phyloP scores from a whole-genome alignment of 2,113 vertebrate genomes.

The Zosterops lateralis region DNA sequence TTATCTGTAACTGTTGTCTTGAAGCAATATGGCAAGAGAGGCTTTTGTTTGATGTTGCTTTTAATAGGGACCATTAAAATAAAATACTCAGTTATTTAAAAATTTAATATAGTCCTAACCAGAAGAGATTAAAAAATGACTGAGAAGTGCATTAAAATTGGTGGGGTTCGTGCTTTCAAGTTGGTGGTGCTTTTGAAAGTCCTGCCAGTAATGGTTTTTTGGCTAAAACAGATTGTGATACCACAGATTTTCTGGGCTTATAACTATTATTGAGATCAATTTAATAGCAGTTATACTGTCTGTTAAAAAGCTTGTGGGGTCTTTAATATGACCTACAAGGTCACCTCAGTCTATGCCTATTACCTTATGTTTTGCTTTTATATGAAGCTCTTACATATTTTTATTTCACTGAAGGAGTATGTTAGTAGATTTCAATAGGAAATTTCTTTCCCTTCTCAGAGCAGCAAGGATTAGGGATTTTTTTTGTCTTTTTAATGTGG shows the following conservation, averaged over 20 bases:
- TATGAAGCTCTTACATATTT: not conserved
- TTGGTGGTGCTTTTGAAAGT: not conserved
- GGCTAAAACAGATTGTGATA: not conserved
- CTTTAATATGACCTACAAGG: not conserved
- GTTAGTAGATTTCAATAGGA: not conserved
- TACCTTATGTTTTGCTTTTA: not conserved
- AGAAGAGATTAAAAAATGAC: not conserved
- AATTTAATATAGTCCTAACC: not conserved
- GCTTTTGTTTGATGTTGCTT: not conserved
- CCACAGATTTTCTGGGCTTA: not conserved
- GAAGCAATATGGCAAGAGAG: not conserved
- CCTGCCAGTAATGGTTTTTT: not conserved
- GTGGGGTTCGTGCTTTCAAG: not conserved
- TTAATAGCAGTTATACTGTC: not conserved
- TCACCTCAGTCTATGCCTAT: not conserved
- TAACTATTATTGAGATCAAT: not conserved
- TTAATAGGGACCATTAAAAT: not conserved
- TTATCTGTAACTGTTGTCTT: not conserved
- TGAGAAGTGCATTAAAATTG: not conserved
- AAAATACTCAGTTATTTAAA: not conserved
- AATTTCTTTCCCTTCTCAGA: not conserved
- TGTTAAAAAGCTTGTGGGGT: not conserved
- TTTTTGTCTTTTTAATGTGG: not conserved
- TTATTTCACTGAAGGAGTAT: not conserved
- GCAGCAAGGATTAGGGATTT: not conserved